Percentiles rank a stretch among this genome's conserved stretches.
These are phyloP conservation scores for Gallinago nigripennis DNA, from an alignment of 2,797 vertebrate genomes.

Conservation along the genomic window DNA sequence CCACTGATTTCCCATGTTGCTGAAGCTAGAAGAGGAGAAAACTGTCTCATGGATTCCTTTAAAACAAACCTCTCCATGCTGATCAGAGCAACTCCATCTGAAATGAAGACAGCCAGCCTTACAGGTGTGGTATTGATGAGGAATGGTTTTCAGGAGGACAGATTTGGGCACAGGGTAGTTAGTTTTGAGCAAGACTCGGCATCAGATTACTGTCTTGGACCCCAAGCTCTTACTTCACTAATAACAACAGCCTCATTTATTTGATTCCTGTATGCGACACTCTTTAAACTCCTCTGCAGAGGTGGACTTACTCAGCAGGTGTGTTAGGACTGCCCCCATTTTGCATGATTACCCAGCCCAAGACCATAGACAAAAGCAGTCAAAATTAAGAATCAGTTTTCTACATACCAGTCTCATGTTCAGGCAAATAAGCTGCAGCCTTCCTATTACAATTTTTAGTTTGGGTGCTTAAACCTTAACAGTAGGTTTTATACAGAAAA, in stretches of 20 bases:
- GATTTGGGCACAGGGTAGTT: background rate
- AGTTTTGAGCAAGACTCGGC: background rate
- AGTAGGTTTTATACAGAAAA: background rate
- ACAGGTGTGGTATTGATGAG: background rate
- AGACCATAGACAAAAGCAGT: background rate
- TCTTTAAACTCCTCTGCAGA: background rate
- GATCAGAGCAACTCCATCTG: background rate
- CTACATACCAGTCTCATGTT: background rate
- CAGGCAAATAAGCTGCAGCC: background rate
- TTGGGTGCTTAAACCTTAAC: background rate
- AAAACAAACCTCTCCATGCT: background rate
- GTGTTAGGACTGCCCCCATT: background rate
- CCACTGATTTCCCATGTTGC: fast-evolving
- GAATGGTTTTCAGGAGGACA: background rate
- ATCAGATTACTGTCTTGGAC: background rate
- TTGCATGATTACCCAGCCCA: background rate
- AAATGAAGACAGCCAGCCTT: background rate
- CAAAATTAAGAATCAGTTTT: background rate
- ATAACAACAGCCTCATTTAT: background rate
- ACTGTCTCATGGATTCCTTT: background rate
- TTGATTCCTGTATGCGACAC: background rate
- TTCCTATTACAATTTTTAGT: background rate
- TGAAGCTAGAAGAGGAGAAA: background rate
- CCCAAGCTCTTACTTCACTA: background rate
- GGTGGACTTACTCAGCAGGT: background rate